Evolutionary conservation across 2,888 invertebrate genomes (phyloP).

Genomic region (Pediacus dermestoides): DNA sequence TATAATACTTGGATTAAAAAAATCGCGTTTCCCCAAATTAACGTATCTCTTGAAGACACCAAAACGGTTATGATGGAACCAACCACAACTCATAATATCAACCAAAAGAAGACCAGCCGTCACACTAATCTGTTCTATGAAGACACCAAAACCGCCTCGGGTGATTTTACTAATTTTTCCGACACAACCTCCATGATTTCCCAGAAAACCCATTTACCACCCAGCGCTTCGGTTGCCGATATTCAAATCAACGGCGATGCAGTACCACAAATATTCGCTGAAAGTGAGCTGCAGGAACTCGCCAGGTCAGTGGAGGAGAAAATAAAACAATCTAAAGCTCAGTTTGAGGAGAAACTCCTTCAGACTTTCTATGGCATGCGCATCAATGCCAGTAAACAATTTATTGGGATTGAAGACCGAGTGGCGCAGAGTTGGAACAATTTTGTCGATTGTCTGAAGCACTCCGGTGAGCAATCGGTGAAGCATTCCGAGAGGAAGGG

Average conservation of each 20-base stretch:
- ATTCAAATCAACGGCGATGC: too few species aligned
- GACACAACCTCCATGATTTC: slow-evolving; percentile 22
- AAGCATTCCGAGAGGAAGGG: too few species aligned
- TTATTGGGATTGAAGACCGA: slow-evolving; percentile 31
- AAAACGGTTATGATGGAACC: slow-evolving; percentile 6
- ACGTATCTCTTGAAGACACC: slow-evolving; percentile 12
- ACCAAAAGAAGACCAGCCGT: background rate
- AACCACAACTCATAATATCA: slow-evolving; percentile 4
- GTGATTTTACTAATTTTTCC: slow-evolving; percentile 26
- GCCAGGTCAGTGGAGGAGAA: slow-evolving; percentile 23
- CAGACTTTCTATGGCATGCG: slow-evolving; percentile 30
- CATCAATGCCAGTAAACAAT: slow-evolving; percentile 31
- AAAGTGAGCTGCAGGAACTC: slow-evolving; percentile 24
- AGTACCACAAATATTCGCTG: too few species aligned
- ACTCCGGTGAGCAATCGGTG: too few species aligned
- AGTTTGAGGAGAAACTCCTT: slow-evolving; percentile 29
- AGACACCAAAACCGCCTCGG: slow-evolving; percentile 23
- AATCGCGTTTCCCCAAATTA: slow-evolving; percentile 23
- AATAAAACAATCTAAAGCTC: slow-evolving; percentile 17
- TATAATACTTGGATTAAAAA: slow-evolving; percentile 27
- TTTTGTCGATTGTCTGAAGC: slow-evolving; percentile 29
- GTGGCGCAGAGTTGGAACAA: slow-evolving; percentile 30
- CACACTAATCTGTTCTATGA: slow-evolving; percentile 16
- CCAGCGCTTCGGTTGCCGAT: too few species aligned
- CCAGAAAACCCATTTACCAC: too few species aligned